phyloP scores from a whole-genome alignment of 2,797 vertebrate species.

The Sebastes iracundus region DNA sequence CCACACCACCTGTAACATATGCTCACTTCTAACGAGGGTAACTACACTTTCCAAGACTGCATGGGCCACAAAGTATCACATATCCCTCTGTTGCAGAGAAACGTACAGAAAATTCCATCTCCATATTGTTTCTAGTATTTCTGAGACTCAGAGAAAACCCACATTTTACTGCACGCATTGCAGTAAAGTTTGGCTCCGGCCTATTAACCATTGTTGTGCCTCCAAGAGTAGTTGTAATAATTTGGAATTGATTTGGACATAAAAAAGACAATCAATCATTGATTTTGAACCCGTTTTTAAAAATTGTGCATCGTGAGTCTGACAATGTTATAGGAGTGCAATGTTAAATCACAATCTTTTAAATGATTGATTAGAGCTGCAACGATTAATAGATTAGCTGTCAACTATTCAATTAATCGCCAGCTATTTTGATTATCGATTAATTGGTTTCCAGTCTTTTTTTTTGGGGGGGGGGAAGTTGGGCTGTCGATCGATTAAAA shows the following conservation, averaged over 20 bases:
- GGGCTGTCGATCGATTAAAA: no score
- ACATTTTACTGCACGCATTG: conserved; percentile 27
- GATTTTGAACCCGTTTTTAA: neutral
- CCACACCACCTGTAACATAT: conserved; percentile 83
- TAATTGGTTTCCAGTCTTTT: no score
- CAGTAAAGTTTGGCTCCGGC: conserved; percentile 30
- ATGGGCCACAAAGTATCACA: conserved; percentile 62
- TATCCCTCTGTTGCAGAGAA: conserved; percentile 42
- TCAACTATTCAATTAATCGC: no score
- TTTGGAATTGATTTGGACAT: neutral
- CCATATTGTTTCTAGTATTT: conserved; percentile 40
- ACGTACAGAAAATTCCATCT: conserved; percentile 44
- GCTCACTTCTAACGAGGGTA: conserved; percentile 68
- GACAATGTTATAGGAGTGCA: neutral
- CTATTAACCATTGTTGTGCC: conserved; percentile 16
- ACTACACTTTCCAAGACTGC: conserved; percentile 65
- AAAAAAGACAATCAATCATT: neutral
- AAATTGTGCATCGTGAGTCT: neutral
- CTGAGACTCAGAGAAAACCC: conserved; percentile 8
- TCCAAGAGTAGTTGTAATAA: neutral
- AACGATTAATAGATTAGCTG: no score
- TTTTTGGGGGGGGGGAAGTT: no score
- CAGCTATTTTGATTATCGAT: no score
- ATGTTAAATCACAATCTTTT: neutral
- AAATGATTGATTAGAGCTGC: neutral